Percentiles rank a stretch among this genome's conserved stretches.
Evolutionary conservation across 2,888 invertebrate genomes (phyloP).

Genomic region (Dolichopus griseipennis): DNA sequence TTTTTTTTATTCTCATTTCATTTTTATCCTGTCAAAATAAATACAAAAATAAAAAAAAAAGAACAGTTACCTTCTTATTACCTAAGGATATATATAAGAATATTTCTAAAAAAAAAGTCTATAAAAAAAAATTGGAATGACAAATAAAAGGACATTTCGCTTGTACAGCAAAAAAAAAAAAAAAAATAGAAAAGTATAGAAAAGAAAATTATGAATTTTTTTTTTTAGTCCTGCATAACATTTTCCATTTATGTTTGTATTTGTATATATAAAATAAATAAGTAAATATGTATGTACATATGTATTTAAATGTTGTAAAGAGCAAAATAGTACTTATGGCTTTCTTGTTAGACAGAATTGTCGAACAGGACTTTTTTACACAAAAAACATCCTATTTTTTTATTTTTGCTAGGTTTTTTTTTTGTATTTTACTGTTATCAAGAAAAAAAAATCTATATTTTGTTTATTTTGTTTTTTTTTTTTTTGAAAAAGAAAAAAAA

Average conservation of each 20-base stretch:
- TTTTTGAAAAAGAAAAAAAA: background rate
- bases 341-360: constrained; percentile 11
- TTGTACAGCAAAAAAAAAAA: too few species aligned
- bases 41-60: too few species aligned
- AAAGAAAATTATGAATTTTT: too few species aligned
- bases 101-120: too few species aligned
- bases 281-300: background rate
- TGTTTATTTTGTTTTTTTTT: too few species aligned
- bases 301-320: background rate
- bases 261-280: background rate
- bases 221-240: background rate
- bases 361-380: constrained; percentile 8
- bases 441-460: background rate
- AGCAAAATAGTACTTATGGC: constrained; percentile 7
- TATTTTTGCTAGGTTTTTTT: background rate
- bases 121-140: too few species aligned
- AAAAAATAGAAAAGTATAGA: too few species aligned
- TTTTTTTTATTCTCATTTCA: background rate
- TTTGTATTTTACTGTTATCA: background rate
- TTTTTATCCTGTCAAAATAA: background rate
- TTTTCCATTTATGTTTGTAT: background rate
- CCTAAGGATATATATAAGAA: too few species aligned
- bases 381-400: background rate
- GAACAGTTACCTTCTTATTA: too few species aligned
- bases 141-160: too few species aligned